Evolutionary conservation across 2,113 vertebrate genomes (phyloP).

Genomic region (Perca schrenkii): DNA sequence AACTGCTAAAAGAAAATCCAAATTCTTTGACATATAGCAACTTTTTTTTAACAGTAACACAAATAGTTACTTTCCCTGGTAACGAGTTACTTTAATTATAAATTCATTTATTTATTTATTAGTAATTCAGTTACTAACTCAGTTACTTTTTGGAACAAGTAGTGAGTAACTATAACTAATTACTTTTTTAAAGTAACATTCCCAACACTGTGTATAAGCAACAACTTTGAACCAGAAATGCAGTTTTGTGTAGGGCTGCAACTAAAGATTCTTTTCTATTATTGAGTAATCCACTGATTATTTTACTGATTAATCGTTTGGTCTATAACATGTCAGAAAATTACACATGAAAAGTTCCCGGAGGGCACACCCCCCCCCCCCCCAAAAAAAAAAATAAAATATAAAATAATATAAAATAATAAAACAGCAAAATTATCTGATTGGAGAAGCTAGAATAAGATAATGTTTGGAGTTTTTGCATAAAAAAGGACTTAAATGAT

Average conservation of each 20-base stretch:
- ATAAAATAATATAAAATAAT: background rate
- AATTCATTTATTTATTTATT: too few relatives aligned
- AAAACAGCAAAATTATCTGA: background rate
- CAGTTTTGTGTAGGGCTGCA: background rate
- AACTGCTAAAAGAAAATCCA: too few relatives aligned
- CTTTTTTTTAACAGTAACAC: too few relatives aligned
- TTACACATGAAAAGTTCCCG: background rate
- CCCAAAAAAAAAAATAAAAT: too few relatives aligned
- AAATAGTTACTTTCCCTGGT: too few relatives aligned
- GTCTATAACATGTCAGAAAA: background rate
- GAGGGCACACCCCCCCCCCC: background rate
- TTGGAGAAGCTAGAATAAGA: background rate
- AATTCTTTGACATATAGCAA: too few relatives aligned
- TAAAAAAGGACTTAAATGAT: background rate
- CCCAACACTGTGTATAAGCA: too few relatives aligned
- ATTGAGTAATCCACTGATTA: background rate
- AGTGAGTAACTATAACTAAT: too few relatives aligned
- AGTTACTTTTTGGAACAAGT: too few relatives aligned
- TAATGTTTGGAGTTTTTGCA: background rate
- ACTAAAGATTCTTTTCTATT: background rate
- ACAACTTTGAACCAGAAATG: background rate
- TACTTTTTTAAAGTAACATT: too few relatives aligned
- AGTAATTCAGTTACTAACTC: too few relatives aligned
- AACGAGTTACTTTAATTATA: too few relatives aligned
- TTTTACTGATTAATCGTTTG: background rate